Evolutionary conservation across 2,113 vertebrate species (phyloP), one percentile per base, ranked within the genome.

Genomic region (Trogon surrucura): DNA sequence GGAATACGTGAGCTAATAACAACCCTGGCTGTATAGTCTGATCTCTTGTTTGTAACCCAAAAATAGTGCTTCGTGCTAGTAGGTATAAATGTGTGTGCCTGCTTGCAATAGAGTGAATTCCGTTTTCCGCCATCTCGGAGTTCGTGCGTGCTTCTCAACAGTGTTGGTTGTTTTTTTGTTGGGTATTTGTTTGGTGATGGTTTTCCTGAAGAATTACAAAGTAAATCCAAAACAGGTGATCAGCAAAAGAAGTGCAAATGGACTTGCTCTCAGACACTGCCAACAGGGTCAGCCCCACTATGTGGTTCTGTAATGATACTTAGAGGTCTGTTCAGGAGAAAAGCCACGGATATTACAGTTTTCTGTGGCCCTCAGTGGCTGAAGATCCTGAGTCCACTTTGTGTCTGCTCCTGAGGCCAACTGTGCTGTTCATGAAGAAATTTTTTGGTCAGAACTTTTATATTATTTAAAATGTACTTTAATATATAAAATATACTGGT

Each of bases 291-390:
- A 29, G 29, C 34, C 23, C 51, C 9, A 3, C 16, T 56, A 16
- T 16, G 12, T 25, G 23, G 7, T 77, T 25, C 34, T 92, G 34
- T 50, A 65, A 1, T 5, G 18, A 10, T 32, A 16, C 23, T 51
- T 72, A 29, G 23, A 61, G 8, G 34, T 69, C 26, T 70, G 6
- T n/a, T 81, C 6, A 79, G 16, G 19, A 82, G 66, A 77, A 72
- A 83, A 88, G 26, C 16, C 26, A 29, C 23, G 16, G 38, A 41
- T 21, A 4, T 29, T 38, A 34, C 0, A 20, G 17, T 88, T 78
- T 62, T 50, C 25, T 58, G 0, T 54, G 21, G 23, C 30, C 11
- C 9, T 4, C 12, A 16, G 23, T 1, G 0, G 11, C 45, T 71
- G n/a, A 72, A 18, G 48, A 91, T 16, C 44, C 38, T 38, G 20